Percentiles rank a stretch among this genome's conserved stretches.
phyloP scores from a whole-genome alignment of 1,140 invertebrate genomes.

The Cyphomyrmex costatus region DNA sequence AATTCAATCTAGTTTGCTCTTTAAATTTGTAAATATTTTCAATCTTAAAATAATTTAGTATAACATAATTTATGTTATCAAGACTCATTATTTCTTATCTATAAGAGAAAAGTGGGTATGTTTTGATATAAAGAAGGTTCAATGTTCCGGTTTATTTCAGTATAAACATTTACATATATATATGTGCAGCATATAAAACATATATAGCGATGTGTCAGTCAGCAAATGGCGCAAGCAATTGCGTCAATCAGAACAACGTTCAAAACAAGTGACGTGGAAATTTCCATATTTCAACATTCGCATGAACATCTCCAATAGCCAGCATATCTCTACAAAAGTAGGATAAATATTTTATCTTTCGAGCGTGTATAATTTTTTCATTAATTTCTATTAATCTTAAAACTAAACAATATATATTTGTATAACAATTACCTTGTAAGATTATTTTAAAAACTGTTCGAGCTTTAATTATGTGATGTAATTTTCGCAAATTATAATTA shows the following conservation, averaged over 20 bases:
- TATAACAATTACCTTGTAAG: not conserved
- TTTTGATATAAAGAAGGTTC: not conserved
- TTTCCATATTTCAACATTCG: slow-evolving; percentile 84
- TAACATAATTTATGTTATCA: not conserved
- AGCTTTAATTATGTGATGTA: not conserved
- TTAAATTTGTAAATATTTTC: not conserved
- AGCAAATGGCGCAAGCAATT: slow-evolving; percentile 32
- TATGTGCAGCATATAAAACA: slow-evolving; percentile 13
- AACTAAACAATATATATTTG: too few relatives aligned
- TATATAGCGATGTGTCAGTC: not conserved
- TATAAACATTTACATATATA: slow-evolving; percentile 16
- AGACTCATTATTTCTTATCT: slow-evolving; percentile 6
- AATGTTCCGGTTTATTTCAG: slow-evolving; percentile 46
- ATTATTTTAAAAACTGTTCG: not conserved
- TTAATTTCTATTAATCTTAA: not conserved
- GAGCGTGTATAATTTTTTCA: slow-evolving; percentile 14
- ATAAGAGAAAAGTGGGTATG: not conserved
- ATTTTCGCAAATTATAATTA: not conserved
- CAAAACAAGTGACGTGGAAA: slow-evolving; percentile 79
- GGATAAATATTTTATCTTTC: slow-evolving; percentile 29
- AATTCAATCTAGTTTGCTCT: not conserved
- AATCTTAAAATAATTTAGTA: not conserved
- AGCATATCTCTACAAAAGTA: slow-evolving; percentile 81
- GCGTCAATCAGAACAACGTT: slow-evolving; percentile 2
- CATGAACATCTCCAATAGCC: slow-evolving; percentile 80